phyloP scores from a whole-genome alignment of 2,888 invertebrate genomes.

The Tetrapedia diversipes region DNA sequence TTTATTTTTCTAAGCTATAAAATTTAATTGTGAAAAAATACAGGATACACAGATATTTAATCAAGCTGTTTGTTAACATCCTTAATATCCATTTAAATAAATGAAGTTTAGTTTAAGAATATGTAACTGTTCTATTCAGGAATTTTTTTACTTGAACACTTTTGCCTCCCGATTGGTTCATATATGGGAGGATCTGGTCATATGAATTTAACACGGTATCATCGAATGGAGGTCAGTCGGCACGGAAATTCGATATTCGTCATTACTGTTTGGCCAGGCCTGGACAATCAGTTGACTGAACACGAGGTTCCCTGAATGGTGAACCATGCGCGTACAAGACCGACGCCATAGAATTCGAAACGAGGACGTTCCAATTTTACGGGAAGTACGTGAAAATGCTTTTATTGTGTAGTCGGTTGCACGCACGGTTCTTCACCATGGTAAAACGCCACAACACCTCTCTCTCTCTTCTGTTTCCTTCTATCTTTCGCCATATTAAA shows the following conservation, averaged over 20 bases:
- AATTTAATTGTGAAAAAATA: too few relatives aligned
- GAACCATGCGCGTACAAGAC: too few relatives aligned
- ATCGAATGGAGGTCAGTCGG: slow-evolving; percentile 53
- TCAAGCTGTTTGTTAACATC: too few relatives aligned
- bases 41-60: too few relatives aligned
- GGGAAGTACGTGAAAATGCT: slow-evolving; percentile 31
- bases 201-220: slow-evolving; percentile 45
- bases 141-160: too few relatives aligned
- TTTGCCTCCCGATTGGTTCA: too few relatives aligned
- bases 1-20: too few relatives aligned
- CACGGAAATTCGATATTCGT: slow-evolving; percentile 60
- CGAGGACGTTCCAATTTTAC: slow-evolving; percentile 40
- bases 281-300: slow-evolving; percentile 12
- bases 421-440: neutral
- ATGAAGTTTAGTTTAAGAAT: too few relatives aligned
- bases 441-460: neutral
- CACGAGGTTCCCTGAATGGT: slow-evolving; percentile 14
- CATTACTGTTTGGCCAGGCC: slow-evolving; percentile 25
- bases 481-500: too few relatives aligned
- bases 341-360: slow-evolving; percentile 27
- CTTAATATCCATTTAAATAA: too few relatives aligned
- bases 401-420: slow-evolving; percentile 1
- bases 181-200: too few relatives aligned
- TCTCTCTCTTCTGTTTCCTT: fast-evolving
- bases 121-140: too few relatives aligned